phyloP scores from a whole-genome alignment of 2,888 invertebrate genomes.

The Perdita meconis region DNA sequence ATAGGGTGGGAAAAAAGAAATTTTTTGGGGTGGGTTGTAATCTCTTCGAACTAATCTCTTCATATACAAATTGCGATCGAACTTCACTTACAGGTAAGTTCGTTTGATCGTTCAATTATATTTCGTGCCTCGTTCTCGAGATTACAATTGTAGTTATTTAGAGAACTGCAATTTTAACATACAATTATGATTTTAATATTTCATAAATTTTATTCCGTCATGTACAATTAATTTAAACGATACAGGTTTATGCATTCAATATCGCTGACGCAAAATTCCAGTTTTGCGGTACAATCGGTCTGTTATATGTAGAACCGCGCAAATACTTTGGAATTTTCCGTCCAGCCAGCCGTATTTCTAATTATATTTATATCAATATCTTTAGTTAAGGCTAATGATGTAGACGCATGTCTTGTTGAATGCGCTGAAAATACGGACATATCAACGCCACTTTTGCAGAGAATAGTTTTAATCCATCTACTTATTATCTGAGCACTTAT shows the following conservation, averaged over 20 bases:
- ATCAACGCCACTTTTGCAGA: not conserved
- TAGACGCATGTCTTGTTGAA: constrained; percentile 4
- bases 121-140: too few species aligned
- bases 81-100: too few species aligned
- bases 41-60: too few species aligned
- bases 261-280: not conserved
- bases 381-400: not conserved
- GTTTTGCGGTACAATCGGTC: not conserved
- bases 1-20: too few species aligned
- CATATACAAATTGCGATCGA: too few species aligned
- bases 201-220: too few species aligned
- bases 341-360: not conserved
- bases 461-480: not conserved
- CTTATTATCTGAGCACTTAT: not conserved
- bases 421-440: not conserved
- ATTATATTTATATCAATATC: not conserved
- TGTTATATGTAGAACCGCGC: not conserved
- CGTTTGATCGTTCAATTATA: too few species aligned
- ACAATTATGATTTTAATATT: too few species aligned
- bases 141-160: too few species aligned
- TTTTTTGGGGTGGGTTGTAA: too few species aligned
- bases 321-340: not conserved
- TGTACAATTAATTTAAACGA: not conserved
- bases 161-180: too few species aligned
- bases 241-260: not conserved